Evolutionary conservation across 2,797 vertebrate genomes (phyloP), one percentile per base, ranked within the genome.

Genomic region (Dryobates pubescens): DNA sequence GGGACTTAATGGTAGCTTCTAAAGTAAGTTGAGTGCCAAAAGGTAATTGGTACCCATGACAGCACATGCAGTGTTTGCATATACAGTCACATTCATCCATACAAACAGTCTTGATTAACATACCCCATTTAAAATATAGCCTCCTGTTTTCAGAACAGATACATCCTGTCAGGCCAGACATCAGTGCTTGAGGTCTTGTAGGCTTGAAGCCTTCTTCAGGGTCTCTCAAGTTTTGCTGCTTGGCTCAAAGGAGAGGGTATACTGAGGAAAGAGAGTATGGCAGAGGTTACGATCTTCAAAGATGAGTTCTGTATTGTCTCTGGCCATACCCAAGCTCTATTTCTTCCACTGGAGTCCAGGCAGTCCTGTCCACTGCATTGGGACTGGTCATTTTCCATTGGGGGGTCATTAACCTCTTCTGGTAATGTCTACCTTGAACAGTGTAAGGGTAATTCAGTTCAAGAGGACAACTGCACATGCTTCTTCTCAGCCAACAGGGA

Each of bases 381-480:
- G 86, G 88, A 77, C 92, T 86, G 70, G 77, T 95, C 75, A 14
- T 49, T 94, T 96, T 94, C 91, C 82, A 62, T 59, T 30, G 71
- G 75, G 85, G 89, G 77, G 24, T 67, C 1, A 3, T 87, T 78
- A 95, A 47, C 58, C 64, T 93, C 75, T 83, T 91, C 47, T 78
- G 95, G 58, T 64, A 82, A 88, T 61, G 64, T 88, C 75, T 82
- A 36, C 71, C 56, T 85, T 88, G 72, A 95, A 64, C 30, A 62
- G 27, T 3, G 5, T 41, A 82, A 63, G 29, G 41, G 51, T 91
- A 82, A 86, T 77, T 92, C 82, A 90, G 88, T 95, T 63, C 69
- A 92, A 91, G 86, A 93, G 71, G 88, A 94, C 78, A 89, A 76
- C 59, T 86, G 57, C 93, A 96, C 91, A 94, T 96, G 94, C 77